Percentiles rank a stretch among this genome's conserved stretches.
phyloP scores from a whole-genome alignment of 1,140 invertebrate species.

The Euglossa dilemma region DNA sequence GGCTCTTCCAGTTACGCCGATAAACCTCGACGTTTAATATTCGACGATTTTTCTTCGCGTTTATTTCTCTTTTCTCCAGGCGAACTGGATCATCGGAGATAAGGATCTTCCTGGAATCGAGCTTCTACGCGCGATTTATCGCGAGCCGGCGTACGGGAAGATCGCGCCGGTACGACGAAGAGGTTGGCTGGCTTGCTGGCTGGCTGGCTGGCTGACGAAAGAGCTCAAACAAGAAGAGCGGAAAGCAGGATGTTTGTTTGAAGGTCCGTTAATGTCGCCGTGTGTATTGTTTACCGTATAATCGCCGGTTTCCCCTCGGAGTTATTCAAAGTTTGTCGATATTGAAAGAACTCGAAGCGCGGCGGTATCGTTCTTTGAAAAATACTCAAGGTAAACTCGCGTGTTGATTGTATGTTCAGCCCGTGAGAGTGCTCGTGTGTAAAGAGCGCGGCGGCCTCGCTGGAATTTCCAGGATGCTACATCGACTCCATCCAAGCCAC shows the following conservation, averaged over 20 bases:
- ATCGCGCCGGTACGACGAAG: conserved; percentile 1
- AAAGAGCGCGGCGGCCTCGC: conserved; percentile 59
- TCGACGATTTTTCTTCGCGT: background rate
- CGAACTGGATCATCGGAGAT: background rate
- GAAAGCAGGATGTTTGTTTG: conserved; percentile 74
- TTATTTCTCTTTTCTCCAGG: too few species aligned
- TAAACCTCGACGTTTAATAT: background rate
- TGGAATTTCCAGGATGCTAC: conserved; percentile 69
- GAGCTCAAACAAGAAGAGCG: conserved; percentile 65
- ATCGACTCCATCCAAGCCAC: conserved; percentile 62
- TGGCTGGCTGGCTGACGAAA: conserved; percentile 29
- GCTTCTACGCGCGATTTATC: conserved; percentile 1
- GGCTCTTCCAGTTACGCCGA: too few species aligned
- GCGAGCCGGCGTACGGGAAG: background rate
- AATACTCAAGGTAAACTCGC: conserved; percentile 72
- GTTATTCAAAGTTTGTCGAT: conserved; percentile 64
- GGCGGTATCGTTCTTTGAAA: conserved; percentile 73
- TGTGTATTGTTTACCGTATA: conserved; percentile 73
- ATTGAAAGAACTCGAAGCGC: conserved; percentile 62
- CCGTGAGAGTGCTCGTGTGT: conserved; percentile 63
- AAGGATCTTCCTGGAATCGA: background rate
- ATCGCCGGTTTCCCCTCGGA: conserved; percentile 55
- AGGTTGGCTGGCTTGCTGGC: conserved; percentile 22
- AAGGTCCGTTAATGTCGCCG: conserved; percentile 71
- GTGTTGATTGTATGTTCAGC: conserved; percentile 69